Base-by-base conservation (phyloP, 2,113 vertebrate genomes). In the Forbesichthys agassizii region DNA sequence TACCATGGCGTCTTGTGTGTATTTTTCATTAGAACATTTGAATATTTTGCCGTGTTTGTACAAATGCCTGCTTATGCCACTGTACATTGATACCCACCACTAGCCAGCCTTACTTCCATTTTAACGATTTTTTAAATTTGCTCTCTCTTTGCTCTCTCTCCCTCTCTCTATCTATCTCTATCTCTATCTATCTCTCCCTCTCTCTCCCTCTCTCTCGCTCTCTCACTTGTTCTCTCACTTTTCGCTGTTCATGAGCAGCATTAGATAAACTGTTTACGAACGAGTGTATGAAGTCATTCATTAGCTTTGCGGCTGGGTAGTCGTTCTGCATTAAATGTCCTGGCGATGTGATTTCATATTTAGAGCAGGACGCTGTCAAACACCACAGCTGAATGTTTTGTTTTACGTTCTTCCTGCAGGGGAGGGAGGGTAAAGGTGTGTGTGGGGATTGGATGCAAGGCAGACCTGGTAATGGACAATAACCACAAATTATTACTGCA, bases 201-300 rank as follows among this genome's bases (percentile, higher is more conserved):
- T 20, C 1, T 20, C 49, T 14, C 13, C 11, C 49, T 51, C 49
- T 12, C 49, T 12, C 49, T 12, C 20, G 20, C 20, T 20, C 20
- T 20, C 20, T 20, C 2, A 2, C 48, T 14, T 3, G 11, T 14
- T 51, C 49, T 58, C 56, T 27, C 56, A 69, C 75, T 47, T 64
- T 56, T 64, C 68, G 71, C 77, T 69, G 73, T 85, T 84, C 81
- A 88, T 85, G 77, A 66, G 59, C 52, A 61, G 71, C 48, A 61
- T 79, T 86, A 71, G 69, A 87, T 86, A 83, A 88, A 86, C 77
- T 72, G 62, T 82, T 75, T 72, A 71, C 33, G 48, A 76, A 65
- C 62, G 76, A 64, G 62, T 82, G 76, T 81, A 65, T 75, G 69
- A 80, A 83, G 74, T 81, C 82, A 81, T 88, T 86, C 80, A 79